Evolutionary conservation across 2,888 invertebrate species (phyloP), one percentile per base, ranked within the genome.

Genomic region (Hemaris fuciformis): DNA sequence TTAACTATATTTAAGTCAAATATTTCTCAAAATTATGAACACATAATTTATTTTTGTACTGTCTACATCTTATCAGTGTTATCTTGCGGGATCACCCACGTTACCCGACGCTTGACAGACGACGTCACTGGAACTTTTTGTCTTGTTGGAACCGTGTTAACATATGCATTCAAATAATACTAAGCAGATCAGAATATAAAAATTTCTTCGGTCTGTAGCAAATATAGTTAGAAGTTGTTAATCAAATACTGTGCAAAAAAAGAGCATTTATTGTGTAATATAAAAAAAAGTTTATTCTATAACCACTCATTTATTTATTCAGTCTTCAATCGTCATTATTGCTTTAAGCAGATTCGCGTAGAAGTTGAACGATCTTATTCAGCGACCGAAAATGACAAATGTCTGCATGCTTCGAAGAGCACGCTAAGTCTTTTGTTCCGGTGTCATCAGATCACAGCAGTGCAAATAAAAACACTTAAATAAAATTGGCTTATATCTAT

Each of bases 1-100:
- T 27, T 8, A n/a, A 4, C 3, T 4, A 38, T n/a, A 38, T 38
- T n/a, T 38, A 38, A 3, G 3, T 1, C 4, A 38, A 38, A 8
- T 8, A 38, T 4, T 8, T n/a, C 31, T 18, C 27, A 8, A 31
- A 8, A 46, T 27, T 15, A 48, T 8, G 8, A 25, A 8, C 13
- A 20, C 20, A 45, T 27, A 27, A 8, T 10, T 34, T 53, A 8
- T 31, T 53, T 31, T 31, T 53, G 27, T 10, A 18, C 18, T 8
- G 27, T 53, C 53, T 18, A 27, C 18, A 27, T 27, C 27, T 53
- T 53, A 53, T 53, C 31, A 15, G 25, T 25, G 53, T 53, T 53
- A 53, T 53, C 53, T 53, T 31, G 18, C 18, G 31, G 31, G 53
- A 53, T 53, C 53, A 27, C 53, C 53, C 53, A 53, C 53, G 53